Conservation (phyloP, 2,797 vertebrate species). For the Etheostoma perlongum region DNA sequence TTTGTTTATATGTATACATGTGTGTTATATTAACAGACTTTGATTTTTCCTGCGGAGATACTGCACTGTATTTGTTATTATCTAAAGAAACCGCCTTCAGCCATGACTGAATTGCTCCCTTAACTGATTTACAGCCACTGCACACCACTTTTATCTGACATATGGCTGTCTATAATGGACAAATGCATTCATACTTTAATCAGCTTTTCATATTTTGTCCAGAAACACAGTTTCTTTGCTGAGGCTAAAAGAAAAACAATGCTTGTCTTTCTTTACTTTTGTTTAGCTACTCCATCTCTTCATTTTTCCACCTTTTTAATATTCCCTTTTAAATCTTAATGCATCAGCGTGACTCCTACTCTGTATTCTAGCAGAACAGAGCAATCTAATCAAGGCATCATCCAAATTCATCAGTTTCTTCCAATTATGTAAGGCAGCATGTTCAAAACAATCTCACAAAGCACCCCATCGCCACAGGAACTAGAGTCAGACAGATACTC, state of each 20-base stretch:
- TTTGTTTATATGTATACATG: slow-evolving; percentile 1
- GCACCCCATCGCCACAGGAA: slow-evolving; percentile 41
- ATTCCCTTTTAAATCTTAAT: slow-evolving; percentile 53
- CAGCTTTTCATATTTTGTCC: slow-evolving; percentile 23
- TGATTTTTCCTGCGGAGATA: slow-evolving; percentile 8
- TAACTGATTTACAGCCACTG: slow-evolving; percentile 53
- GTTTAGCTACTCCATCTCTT: slow-evolving; percentile 29
- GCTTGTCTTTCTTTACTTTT: neutral
- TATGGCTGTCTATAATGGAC: slow-evolving; percentile 27
- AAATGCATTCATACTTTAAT: slow-evolving; percentile 39
- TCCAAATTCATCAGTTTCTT: slow-evolving; percentile 71
- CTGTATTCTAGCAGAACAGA: slow-evolving; percentile 52
- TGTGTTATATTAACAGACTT: slow-evolving; percentile 12
- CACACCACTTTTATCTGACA: slow-evolving; percentile 52
- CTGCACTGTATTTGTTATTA: slow-evolving; percentile 26
- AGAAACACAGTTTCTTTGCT: neutral
- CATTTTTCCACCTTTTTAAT: slow-evolving; percentile 54
- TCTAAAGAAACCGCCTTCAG: slow-evolving; percentile 43
- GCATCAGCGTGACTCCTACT: slow-evolving; percentile 52
- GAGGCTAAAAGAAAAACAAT: slow-evolving; percentile 11
- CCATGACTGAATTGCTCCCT: slow-evolving; percentile 39
- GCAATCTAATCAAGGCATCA: slow-evolving; percentile 69
- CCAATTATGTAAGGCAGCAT: slow-evolving; percentile 65
- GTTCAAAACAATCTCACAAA: slow-evolving; percentile 62
- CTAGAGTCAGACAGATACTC: slow-evolving; percentile 23